Evolutionary conservation across 1,140 invertebrate genomes (phyloP).

Genomic region (Diprion similis): DNA sequence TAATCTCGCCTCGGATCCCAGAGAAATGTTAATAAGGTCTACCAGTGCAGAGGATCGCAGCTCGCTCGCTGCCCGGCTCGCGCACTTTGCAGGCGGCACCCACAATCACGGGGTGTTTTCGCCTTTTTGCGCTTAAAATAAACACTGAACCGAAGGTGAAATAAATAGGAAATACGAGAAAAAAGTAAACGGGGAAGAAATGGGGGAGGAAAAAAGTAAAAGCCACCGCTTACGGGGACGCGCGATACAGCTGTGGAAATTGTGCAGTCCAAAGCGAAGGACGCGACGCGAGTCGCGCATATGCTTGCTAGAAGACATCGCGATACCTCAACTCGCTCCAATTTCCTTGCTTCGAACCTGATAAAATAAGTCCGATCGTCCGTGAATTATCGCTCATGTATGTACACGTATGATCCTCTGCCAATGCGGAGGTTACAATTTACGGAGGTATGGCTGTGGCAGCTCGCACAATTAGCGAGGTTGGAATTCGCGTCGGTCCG

Average conservation of each 20-base stretch:
- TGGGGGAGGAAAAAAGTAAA: background rate
- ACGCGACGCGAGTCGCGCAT: no score
- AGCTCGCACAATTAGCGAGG: background rate
- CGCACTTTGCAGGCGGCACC: conserved; percentile 3
- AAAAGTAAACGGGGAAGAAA: background rate
- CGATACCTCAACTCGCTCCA: no score
- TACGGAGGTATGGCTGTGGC: no score
- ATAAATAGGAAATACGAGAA: background rate
- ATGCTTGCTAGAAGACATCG: no score
- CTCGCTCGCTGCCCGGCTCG: conserved; percentile 4
- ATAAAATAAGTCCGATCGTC: no score
- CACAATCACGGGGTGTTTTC: conserved; percentile 18
- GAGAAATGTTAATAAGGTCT: conserved; percentile 61
- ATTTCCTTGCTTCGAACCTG: no score
- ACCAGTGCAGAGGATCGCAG: conserved; percentile 8
- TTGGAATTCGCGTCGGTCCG: conserved; percentile 4
- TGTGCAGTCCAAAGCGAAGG: no score
- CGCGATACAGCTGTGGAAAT: no score
- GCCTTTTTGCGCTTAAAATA: conserved; percentile 16
- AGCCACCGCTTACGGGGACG: background rate
- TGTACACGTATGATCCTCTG: no score
- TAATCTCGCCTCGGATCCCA: conserved; percentile 60
- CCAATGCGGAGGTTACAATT: no score
- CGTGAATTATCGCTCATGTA: no score
- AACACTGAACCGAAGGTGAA: background rate